Evolutionary conservation across 2,797 vertebrate genomes (phyloP).

Genomic region (Podarcis siculus): DNA sequence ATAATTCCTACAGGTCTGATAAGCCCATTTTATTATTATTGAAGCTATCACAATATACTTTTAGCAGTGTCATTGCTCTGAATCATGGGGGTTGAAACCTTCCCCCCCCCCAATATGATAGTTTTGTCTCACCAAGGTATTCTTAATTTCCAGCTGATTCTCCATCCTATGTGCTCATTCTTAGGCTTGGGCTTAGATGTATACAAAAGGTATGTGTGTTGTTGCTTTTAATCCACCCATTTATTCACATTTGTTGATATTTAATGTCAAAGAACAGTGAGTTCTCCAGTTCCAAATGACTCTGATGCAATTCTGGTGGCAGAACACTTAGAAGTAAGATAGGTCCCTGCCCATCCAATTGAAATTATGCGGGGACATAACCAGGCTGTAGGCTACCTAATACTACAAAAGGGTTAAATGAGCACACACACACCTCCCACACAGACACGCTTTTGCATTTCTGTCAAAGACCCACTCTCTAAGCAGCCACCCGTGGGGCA

Average conservation of each 20-base stretch:
- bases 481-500: conserved; percentile 49
- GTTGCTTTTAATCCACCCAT: no score
- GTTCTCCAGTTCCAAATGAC: background rate
- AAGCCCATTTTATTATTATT: background rate
- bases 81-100: background rate
- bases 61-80: background rate
- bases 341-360: accelerated
- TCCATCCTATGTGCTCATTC: background rate
- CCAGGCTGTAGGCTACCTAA: background rate
- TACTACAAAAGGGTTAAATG: conserved; percentile 71
- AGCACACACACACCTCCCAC: conserved; percentile 5
- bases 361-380: accelerated
- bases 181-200: background rate
- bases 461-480: conserved; percentile 63
- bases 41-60: background rate
- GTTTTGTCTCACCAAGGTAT: background rate
- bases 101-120: background rate
- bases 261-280: background rate
- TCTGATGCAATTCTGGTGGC: background rate
- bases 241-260: background rate
- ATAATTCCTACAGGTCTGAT: background rate
- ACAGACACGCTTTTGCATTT: conserved; percentile 36
- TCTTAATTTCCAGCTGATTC: background rate
- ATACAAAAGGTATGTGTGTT: background rate
- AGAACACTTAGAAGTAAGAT: background rate